phyloP scores from a whole-genome alignment of 2,888 invertebrate genomes.

The Rapana venosa region DNA sequence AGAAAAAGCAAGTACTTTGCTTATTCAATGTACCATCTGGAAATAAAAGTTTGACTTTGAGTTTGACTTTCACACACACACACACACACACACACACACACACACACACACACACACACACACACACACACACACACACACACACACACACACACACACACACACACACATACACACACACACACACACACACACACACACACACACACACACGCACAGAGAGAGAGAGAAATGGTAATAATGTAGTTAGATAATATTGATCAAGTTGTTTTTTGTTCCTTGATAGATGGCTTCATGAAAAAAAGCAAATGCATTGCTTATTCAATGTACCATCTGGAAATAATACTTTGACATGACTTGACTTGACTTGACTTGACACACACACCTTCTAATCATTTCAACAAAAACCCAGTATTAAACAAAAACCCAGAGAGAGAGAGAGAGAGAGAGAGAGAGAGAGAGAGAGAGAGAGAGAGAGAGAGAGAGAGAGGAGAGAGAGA shows the following conservation, averaged over 20 bases:
- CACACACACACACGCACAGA: background rate
- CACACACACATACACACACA: no score
- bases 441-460: background rate
- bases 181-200: background rate
- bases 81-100: background rate
- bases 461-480: background rate
- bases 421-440: background rate
- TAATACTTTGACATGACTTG: no score
- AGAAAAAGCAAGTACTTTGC: no score
- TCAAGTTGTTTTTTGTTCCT: no score
- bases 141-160: background rate
- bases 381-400: no score
- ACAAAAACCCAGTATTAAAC: background rate
- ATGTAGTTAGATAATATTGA: no score
- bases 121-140: background rate
- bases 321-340: no score
- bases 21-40: no score
- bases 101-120: slow-evolving; percentile 6
- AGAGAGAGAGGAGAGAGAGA: background rate
- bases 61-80: background rate
- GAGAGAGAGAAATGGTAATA: background rate
- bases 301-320: no score
- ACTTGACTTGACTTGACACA: no score
- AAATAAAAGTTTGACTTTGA: no score
- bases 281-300: no score